These are phyloP conservation scores for Helicoverpa armigera DNA, from an alignment of 1,140 invertebrate genomes.

Conservation along the genomic window DNA sequence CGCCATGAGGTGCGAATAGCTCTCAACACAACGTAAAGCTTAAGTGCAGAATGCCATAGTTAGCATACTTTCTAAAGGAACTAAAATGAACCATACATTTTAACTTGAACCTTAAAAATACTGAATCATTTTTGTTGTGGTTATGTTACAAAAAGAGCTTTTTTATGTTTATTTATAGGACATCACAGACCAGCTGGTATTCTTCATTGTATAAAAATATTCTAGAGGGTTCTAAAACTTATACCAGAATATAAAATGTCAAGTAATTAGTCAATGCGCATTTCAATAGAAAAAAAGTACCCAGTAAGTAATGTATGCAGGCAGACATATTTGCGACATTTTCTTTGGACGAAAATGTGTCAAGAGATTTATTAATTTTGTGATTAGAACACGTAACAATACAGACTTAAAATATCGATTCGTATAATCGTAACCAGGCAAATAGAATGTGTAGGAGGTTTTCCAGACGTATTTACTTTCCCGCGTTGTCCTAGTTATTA, in stretches of 20 bases:
- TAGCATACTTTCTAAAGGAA: conserved; percentile 2
- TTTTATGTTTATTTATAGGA: no score
- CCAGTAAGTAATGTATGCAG: no score
- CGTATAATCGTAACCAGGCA: conserved; percentile 21
- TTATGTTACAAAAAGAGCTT: neutral
- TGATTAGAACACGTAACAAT: no score
- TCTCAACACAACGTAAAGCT: conserved; percentile 9
- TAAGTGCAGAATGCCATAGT: neutral
- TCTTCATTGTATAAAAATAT: no score
- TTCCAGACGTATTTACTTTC: conserved; percentile 33
- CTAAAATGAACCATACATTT: neutral
- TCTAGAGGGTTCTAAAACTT: no score
- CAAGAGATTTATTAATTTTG: neutral
- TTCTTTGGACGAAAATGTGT: no score
- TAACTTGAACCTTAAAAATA: neutral
- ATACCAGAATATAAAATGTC: no score
- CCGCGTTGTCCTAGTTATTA: conserved; percentile 63
- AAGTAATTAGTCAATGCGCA: no score
- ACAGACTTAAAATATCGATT: conserved; percentile 14
- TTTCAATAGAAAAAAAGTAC: no score
- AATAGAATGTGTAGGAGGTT: conserved; percentile 34
- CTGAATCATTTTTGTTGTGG: neutral
- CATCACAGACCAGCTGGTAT: no score
- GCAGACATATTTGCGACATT: no score
- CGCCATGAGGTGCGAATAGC: neutral